phyloP scores from a whole-genome alignment of 2,797 vertebrate genomes.

The Melanotaenia boesemani region DNA sequence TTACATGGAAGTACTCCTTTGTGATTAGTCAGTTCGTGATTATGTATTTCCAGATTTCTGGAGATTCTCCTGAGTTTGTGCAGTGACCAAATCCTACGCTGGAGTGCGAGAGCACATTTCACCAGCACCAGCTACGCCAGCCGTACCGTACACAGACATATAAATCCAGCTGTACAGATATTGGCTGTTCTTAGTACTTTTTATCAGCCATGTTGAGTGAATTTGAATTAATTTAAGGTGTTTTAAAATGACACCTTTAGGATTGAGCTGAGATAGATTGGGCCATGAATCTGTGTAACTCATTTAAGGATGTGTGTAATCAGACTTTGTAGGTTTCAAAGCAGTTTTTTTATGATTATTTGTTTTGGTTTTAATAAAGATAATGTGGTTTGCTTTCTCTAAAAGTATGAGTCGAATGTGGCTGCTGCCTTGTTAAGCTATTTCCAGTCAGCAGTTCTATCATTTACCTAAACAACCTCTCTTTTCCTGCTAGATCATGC shows the following conservation, averaged over 20 bases:
- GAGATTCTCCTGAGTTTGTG: too few relatives aligned
- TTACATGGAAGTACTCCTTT: too few relatives aligned
- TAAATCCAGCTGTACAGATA: too few relatives aligned
- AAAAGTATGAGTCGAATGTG: neutral
- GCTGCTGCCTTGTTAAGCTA: too few relatives aligned
- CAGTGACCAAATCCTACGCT: too few relatives aligned
- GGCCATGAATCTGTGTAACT: neutral
- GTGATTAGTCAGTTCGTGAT: too few relatives aligned
- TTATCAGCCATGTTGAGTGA: neutral
- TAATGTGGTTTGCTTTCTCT: neutral
- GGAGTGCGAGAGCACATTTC: too few relatives aligned
- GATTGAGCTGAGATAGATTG: neutral
- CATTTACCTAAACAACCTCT: neutral
- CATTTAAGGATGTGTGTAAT: neutral
- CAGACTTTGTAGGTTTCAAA: neutral
- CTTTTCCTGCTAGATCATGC: slow-evolving; percentile 90
- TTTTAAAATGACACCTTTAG: neutral
- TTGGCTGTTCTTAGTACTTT: neutral
- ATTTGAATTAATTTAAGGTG: neutral
- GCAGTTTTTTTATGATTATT: neutral
- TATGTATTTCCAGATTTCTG: too few relatives aligned
- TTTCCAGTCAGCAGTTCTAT: neutral
- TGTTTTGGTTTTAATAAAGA: neutral
- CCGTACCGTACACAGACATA: too few relatives aligned
- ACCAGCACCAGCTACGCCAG: too few relatives aligned